Conservation (phyloP, 2,797 vertebrate genomes). For the Lateolabrax maculatus region DNA sequence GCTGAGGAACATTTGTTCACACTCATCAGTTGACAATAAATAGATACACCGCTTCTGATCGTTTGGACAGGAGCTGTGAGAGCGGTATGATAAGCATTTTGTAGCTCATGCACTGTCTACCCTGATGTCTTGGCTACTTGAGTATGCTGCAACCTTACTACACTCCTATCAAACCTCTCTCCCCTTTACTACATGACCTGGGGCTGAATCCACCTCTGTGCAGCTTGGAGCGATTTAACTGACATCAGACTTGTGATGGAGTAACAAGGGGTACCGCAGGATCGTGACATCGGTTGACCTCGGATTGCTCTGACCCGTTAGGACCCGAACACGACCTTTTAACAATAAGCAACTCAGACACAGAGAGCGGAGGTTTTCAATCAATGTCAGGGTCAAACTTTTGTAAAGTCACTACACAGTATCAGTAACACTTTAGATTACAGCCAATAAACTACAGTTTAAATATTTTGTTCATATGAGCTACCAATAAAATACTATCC, state of each 20-base stretch:
- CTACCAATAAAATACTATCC: neutral
- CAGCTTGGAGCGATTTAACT: slow-evolving; percentile 72
- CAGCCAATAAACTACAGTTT: neutral
- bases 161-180: slow-evolving; percentile 19
- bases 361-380: slow-evolving; percentile 33
- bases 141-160: slow-evolving; percentile 24
- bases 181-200: slow-evolving; percentile 17
- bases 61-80: slow-evolving; percentile 24
- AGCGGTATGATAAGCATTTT: slow-evolving; percentile 48
- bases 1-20: slow-evolving; percentile 65
- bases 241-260: slow-evolving; percentile 56
- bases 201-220: slow-evolving; percentile 40
- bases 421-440: neutral
- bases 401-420: slow-evolving; percentile 9
- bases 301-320: slow-evolving; percentile 34
- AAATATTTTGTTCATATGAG: neutral
- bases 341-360: slow-evolving; percentile 39
- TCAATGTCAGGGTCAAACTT: slow-evolving; percentile 33
- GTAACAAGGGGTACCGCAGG: slow-evolving; percentile 66
- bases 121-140: slow-evolving; percentile 40
- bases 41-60: slow-evolving; percentile 47
- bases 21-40: slow-evolving; percentile 74
- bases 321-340: slow-evolving; percentile 53
- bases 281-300: slow-evolving; percentile 70
- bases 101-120: slow-evolving; percentile 9